phyloP scores from a whole-genome alignment of 2,888 invertebrate species.

The Harmothoe impar region DNA sequence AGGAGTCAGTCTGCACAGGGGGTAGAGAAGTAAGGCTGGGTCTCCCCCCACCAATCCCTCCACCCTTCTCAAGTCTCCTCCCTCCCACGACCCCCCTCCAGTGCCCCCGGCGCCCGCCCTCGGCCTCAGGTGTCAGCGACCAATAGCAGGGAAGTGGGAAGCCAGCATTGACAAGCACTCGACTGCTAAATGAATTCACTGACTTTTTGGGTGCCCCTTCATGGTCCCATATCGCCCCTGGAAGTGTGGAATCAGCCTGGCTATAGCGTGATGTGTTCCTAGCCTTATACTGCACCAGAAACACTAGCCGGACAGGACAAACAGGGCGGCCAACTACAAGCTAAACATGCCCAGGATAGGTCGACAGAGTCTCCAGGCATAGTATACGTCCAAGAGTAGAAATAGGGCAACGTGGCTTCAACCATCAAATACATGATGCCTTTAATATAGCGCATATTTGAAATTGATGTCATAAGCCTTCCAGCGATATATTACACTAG shows the following conservation, averaged over 20 bases:
- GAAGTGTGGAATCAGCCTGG: background rate
- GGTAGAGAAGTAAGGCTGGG: background rate
- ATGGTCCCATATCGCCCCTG: background rate
- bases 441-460: too few relatives aligned
- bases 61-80: background rate
- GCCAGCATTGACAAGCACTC: slow-evolving; percentile 38
- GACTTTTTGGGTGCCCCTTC: slow-evolving; percentile 10
- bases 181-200: slow-evolving; percentile 54
- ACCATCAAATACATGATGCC: too few relatives aligned
- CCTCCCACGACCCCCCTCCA: background rate
- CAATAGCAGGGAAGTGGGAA: background rate
- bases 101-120: slow-evolving; percentile 7
- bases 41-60: background rate
- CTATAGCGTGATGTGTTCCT: background rate
- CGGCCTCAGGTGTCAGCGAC: slow-evolving; percentile 32
- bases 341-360: too few relatives aligned
- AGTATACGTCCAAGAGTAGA: too few relatives aligned
- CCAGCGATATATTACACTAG: too few relatives aligned
- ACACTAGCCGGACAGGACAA: slow-evolving; percentile 22
- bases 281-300: too few relatives aligned
- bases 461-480: too few relatives aligned
- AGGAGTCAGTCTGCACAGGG: background rate
- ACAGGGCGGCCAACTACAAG: background rate
- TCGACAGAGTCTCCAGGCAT: too few relatives aligned
- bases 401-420: too few relatives aligned